phyloP scores from a whole-genome alignment of 2,888 invertebrate genomes.

The Andrena bucephala region DNA sequence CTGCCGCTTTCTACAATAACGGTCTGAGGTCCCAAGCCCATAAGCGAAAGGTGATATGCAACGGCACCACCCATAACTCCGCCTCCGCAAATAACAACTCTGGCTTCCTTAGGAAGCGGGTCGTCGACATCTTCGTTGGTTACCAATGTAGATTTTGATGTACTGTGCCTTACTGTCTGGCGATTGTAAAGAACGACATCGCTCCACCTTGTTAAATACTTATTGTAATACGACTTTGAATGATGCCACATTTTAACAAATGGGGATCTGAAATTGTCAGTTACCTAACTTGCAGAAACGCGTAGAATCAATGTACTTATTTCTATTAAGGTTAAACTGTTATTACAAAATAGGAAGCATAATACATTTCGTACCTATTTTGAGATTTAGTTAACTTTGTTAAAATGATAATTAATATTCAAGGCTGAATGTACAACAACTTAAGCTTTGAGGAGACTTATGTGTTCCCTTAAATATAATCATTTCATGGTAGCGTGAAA shows the following conservation, averaged over 20 bases:
- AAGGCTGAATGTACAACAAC: not conserved
- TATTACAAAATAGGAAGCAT: not conserved
- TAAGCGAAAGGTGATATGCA: conserved; percentile 94
- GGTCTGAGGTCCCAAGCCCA: conserved; percentile 94
- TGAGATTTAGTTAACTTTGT: not conserved
- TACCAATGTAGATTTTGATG: conserved; percentile 40
- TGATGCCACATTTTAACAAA: conserved; percentile 74
- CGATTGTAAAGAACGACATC: conserved; percentile 34
- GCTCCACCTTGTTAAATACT: conserved; percentile 35
- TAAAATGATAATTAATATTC: not conserved
- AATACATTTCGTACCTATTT: conserved; percentile 14
- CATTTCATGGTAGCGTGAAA: not conserved
- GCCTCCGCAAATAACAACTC: conserved; percentile 95
- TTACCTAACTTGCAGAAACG: not conserved
- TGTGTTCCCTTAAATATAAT: not conserved
- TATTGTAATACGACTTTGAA: conserved; percentile 59
- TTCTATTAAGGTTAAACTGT: conserved; percentile 20
- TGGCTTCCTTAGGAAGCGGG: conserved; percentile 86
- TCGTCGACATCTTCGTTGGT: conserved; percentile 57
- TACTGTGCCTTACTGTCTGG: conserved; percentile 39
- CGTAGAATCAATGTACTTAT: not conserved
- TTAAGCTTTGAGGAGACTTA: not conserved
- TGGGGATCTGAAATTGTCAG: conserved; percentile 2
- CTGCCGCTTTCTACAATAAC: conserved; percentile 94
- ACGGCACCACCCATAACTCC: conserved; percentile 97